Evolutionary conservation across 2,888 invertebrate genomes (phyloP).

Genomic region (Zele albiditarsus): DNA sequence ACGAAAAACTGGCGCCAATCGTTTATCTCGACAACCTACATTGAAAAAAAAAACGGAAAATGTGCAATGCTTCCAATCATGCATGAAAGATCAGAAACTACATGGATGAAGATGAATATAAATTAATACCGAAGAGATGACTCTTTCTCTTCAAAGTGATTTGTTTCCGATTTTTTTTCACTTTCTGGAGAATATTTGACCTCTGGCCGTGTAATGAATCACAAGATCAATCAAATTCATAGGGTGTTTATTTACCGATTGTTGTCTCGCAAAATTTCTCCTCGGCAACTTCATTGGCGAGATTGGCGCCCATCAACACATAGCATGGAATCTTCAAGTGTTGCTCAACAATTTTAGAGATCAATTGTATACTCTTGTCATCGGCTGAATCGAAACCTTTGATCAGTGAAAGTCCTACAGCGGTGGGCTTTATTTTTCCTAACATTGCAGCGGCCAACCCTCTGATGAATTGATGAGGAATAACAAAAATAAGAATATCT

Average conservation of each 20-base stretch:
- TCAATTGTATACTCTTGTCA: slow-evolving; percentile 76
- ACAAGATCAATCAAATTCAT: not conserved
- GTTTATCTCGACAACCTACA: slow-evolving; percentile 72
- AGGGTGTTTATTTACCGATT: slow-evolving; percentile 68
- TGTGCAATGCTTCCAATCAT: slow-evolving; percentile 6
- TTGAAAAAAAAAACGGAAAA: slow-evolving; percentile 9
- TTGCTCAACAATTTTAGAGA: slow-evolving; percentile 78
- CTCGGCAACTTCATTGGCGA: slow-evolving; percentile 80
- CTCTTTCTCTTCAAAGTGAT: no score
- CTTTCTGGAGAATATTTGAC: no score
- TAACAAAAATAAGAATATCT: slow-evolving; percentile 80
- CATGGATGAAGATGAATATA: not conserved
- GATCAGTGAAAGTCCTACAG: slow-evolving; percentile 79
- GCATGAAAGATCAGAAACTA: not conserved
- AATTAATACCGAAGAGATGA: no score
- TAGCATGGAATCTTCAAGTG: slow-evolving; percentile 77
- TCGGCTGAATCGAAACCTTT: slow-evolving; percentile 76
- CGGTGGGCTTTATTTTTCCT: slow-evolving; percentile 76
- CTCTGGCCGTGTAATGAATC: no score
- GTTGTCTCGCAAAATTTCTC: slow-evolving; percentile 83
- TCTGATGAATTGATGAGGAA: slow-evolving; percentile 81
- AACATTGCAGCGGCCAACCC: slow-evolving; percentile 75
- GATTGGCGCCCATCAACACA: slow-evolving; percentile 82
- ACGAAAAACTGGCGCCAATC: slow-evolving; percentile 75
- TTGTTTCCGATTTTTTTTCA: not conserved